Evolutionary conservation across 2,113 vertebrate species (phyloP).

Genomic region (Morone chrysops): DNA sequence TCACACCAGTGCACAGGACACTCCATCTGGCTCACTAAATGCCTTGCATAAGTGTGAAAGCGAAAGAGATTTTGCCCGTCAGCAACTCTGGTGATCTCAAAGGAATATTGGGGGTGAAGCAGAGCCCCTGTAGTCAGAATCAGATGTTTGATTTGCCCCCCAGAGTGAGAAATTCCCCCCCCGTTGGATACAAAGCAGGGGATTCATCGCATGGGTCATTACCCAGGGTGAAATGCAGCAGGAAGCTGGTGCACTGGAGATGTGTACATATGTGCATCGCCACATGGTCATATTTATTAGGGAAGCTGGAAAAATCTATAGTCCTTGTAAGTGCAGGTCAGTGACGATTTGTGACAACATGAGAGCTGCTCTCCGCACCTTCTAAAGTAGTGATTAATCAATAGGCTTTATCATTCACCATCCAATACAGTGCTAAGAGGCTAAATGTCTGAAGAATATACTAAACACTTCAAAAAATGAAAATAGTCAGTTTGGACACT

Average conservation of each 20-base stretch:
- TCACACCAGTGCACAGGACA: constrained; percentile 77
- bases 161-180: constrained; percentile 71
- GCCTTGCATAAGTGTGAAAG: constrained; percentile 56
- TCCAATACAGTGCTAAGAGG: not conserved
- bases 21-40: constrained; percentile 74
- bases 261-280: constrained; percentile 51
- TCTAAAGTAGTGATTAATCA: constrained; percentile 26
- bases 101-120: constrained; percentile 67
- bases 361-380: constrained; percentile 16
- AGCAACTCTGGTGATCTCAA: constrained; percentile 73
- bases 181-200: constrained; percentile 70
- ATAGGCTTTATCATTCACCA: constrained; percentile 14
- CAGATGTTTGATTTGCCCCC: constrained; percentile 80
- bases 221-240: constrained; percentile 74
- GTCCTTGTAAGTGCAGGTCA: constrained; percentile 56
- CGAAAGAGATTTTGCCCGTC: constrained; percentile 63
- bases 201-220: constrained; percentile 77
- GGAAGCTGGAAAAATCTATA: constrained; percentile 50
- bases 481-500: not conserved
- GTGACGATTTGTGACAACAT: constrained; percentile 44
- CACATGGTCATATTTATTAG: constrained; percentile 45
- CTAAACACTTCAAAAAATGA: not conserved
- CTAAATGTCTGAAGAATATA: not conserved
- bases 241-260: constrained; percentile 54
- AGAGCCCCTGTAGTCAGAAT: constrained; percentile 68